These are phyloP conservation scores for Antennarius striatus DNA, from an alignment of 2,113 vertebrate genomes.

Conservation along the genomic window DNA sequence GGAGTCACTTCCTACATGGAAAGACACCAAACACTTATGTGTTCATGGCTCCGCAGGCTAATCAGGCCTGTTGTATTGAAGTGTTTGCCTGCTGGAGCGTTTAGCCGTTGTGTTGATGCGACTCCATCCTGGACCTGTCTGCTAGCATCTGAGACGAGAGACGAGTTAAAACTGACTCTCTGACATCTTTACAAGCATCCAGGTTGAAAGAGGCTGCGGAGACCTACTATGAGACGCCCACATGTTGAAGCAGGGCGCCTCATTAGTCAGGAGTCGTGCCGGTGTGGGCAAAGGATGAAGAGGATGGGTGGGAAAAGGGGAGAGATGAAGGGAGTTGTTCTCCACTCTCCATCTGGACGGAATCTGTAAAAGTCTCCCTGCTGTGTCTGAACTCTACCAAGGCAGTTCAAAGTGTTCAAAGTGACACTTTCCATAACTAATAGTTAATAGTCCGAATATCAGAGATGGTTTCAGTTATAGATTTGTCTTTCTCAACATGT, in stretches of 20 bases:
- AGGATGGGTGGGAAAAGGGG: slow-evolving; percentile 38
- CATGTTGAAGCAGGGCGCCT: slow-evolving; percentile 56
- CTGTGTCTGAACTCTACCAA: neutral
- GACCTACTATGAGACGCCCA: slow-evolving; percentile 50
- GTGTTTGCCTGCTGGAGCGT: neutral
- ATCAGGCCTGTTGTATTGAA: too few species aligned
- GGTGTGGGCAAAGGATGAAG: slow-evolving; percentile 29
- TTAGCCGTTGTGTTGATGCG: neutral
- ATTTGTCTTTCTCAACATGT: too few species aligned
- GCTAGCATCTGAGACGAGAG: slow-evolving; percentile 1
- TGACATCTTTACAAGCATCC: slow-evolving; percentile 38
- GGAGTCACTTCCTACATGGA: too few species aligned
- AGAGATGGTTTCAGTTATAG: too few species aligned
- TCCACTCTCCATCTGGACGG: slow-evolving; percentile 40
- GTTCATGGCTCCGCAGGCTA: neutral
- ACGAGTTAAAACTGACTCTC: slow-evolving; percentile 9
- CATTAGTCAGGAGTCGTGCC: slow-evolving; percentile 55
- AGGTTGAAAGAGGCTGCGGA: slow-evolving; percentile 40
- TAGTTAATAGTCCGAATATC: slow-evolving; percentile 2
- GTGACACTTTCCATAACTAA: slow-evolving; percentile 16
- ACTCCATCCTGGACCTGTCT: slow-evolving; percentile 1
- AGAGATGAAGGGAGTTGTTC: slow-evolving; percentile 43
- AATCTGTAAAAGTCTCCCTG: slow-evolving; percentile 37
- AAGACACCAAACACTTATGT: too few species aligned
- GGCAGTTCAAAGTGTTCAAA: slow-evolving; percentile 22